Evolutionary conservation across 2,888 invertebrate genomes (phyloP).

Genomic region (Pristionchus maxplancki): DNA sequence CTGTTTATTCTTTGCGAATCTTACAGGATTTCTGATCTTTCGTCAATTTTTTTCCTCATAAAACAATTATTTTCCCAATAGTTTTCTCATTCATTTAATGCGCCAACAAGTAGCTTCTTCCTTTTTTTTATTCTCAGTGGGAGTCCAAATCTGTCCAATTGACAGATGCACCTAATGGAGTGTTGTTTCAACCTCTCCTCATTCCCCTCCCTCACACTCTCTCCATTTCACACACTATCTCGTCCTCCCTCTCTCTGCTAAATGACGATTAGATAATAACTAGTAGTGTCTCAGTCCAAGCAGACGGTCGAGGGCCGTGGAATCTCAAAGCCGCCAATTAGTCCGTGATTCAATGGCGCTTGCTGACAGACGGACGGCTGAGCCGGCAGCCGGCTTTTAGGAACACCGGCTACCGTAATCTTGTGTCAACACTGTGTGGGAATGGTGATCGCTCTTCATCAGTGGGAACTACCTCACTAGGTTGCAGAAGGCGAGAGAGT

Average conservation of each 20-base stretch:
- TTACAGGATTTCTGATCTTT: neutral
- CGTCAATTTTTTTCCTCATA: neutral
- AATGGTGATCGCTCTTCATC: conserved; percentile 3
- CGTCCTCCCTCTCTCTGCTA: neutral
- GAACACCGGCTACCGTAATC: neutral
- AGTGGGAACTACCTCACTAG: neutral
- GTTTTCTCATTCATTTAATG: neutral
- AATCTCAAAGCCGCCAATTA: neutral
- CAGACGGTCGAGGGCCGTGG: neutral
- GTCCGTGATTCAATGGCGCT: conserved; percentile 6
- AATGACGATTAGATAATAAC: conserved; percentile 27
- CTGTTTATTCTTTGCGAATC: neutral
- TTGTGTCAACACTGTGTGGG: neutral
- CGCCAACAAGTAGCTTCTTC: neutral
- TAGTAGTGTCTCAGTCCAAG: conserved; percentile 8
- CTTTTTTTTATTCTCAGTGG: neutral
- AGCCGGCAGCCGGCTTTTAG: neutral
- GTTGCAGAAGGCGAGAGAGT: neutral
- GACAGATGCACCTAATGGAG: conserved; percentile 36
- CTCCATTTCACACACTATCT: neutral
- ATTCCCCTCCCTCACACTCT: neutral
- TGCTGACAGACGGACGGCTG: conserved; percentile 8
- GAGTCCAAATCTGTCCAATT: conserved; percentile 32
- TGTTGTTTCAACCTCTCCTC: conserved; percentile 34
- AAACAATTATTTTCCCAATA: too few relatives aligned